Conservation (phyloP, 1,140 invertebrate species). For the Ganaspis sp. region DNA sequence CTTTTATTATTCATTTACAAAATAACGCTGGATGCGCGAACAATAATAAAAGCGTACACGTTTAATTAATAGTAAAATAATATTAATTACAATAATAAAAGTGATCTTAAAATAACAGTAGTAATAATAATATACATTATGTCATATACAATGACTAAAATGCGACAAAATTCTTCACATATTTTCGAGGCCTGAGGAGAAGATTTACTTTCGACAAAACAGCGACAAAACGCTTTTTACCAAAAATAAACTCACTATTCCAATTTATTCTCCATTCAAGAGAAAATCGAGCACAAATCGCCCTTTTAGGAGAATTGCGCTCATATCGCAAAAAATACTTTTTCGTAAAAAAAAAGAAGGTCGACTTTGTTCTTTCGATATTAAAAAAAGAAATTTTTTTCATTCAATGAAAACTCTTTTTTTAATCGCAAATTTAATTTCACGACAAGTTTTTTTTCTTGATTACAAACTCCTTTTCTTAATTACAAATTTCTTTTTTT, state of each 20-base stretch:
- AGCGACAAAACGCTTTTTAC: background rate
- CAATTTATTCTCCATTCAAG: background rate
- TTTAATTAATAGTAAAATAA: slow-evolving; percentile 44
- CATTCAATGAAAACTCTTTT: no score
- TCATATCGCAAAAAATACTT: no score
- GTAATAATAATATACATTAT: slow-evolving; percentile 40
- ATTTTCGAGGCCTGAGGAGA: slow-evolving; percentile 21
- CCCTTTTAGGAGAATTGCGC: background rate
- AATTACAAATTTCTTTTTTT: no score
- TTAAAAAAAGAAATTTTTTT: no score
- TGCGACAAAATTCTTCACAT: slow-evolving; percentile 28
- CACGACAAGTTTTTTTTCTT: no score
- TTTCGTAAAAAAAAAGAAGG: no score
- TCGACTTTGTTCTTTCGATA: background rate
- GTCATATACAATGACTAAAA: slow-evolving; percentile 15
- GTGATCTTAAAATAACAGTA: slow-evolving; percentile 46
- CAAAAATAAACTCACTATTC: background rate
- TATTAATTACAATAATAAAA: slow-evolving; percentile 47
- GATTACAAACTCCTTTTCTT: no score
- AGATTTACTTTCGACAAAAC: background rate
- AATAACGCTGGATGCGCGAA: slow-evolving; percentile 64
- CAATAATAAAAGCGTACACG: slow-evolving; percentile 59
- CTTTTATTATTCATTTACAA: slow-evolving; percentile 71
- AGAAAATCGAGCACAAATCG: background rate
- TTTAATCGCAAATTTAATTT: no score